Evolutionary conservation across 2,797 vertebrate genomes (phyloP).

Genomic region (Poecilia wingei): DNA sequence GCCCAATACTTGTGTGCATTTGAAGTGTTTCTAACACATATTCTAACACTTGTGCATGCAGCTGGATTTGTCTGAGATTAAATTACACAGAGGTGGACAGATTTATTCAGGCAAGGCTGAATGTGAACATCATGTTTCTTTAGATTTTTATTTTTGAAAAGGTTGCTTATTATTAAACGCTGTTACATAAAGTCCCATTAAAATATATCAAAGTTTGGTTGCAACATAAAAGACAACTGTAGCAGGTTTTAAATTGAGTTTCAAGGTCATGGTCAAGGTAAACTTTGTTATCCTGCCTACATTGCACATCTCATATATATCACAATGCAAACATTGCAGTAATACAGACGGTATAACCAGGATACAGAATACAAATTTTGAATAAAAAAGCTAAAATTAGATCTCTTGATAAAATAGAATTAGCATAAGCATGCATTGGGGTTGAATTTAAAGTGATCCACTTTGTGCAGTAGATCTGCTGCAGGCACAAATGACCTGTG

Average conservation of each 20-base stretch:
- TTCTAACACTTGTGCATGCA: neutral
- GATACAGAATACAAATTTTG: neutral
- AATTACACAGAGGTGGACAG: neutral
- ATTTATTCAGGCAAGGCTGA: neutral
- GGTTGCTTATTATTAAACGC: neutral
- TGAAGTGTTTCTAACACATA: neutral
- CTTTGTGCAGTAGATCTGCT: neutral
- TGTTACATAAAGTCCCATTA: neutral
- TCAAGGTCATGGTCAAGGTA: neutral
- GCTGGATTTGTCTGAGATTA: neutral
- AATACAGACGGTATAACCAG: neutral
- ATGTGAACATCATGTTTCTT: neutral
- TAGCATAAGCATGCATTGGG: neutral
- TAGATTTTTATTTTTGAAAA: neutral
- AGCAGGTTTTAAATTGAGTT: neutral
- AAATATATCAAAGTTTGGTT: neutral
- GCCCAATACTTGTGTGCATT: neutral
- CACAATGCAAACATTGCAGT: neutral
- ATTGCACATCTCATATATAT: neutral
- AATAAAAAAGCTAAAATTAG: neutral
- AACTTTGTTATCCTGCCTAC: neutral
- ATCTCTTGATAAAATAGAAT: neutral
- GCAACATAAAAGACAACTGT: neutral
- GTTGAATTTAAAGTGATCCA: neutral
- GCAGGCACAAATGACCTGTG: neutral